Percentiles rank a stretch among this genome's conserved stretches.
Conservation (phyloP, 2,797 vertebrate genomes). For the Epinephelus coioides region DNA sequence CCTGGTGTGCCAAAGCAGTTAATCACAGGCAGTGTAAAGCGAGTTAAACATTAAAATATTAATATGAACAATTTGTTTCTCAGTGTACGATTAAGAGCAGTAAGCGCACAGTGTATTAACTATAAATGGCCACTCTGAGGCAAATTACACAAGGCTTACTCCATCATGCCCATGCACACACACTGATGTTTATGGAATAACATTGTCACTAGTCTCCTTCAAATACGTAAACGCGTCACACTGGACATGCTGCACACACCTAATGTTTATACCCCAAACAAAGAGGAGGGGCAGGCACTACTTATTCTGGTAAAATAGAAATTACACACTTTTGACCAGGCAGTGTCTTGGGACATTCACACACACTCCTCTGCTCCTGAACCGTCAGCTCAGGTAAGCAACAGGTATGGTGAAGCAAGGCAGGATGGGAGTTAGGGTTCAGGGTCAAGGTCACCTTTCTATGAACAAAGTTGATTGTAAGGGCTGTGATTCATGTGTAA, state of each 20-base stretch:
- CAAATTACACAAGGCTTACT: background rate
- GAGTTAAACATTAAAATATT: background rate
- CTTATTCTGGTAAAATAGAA: slow-evolving; percentile 65
- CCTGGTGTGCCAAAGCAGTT: no score
- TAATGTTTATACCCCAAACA: slow-evolving; percentile 77
- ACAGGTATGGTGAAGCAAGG: slow-evolving; percentile 11
- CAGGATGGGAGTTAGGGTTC: background rate
- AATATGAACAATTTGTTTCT: background rate
- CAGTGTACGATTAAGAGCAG: background rate
- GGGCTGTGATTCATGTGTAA: background rate
- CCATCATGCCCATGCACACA: slow-evolving; percentile 9
- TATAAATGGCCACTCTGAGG: no score
- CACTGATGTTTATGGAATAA: slow-evolving; percentile 70
- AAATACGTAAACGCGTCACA: background rate
- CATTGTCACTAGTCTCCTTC: slow-evolving; percentile 23
- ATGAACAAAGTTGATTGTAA: background rate
- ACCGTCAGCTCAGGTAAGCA: slow-evolving; percentile 70
- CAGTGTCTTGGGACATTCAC: slow-evolving; percentile 50
- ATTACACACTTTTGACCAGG: slow-evolving; percentile 45
- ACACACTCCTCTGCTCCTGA: slow-evolving; percentile 45
- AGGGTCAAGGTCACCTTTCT: slow-evolving; percentile 26
- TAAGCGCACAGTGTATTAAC: background rate
- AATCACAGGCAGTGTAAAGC: background rate
- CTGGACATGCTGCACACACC: slow-evolving; percentile 15
- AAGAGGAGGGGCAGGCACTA: slow-evolving; percentile 73